phyloP scores from a whole-genome alignment of 1,140 invertebrate species.

The Thaumetopoea pityocampa region DNA sequence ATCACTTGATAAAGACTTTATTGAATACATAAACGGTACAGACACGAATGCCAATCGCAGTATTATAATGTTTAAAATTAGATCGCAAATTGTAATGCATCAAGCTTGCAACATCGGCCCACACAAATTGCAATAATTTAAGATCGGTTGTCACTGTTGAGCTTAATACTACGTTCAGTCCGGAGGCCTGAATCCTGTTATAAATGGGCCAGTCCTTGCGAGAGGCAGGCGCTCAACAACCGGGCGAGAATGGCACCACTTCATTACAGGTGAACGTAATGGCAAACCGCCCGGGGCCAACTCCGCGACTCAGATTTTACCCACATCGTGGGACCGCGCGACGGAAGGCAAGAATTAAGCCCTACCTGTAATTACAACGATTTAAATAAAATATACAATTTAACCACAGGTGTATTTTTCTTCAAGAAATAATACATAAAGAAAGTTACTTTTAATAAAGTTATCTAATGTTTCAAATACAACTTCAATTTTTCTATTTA shows the following conservation, averaged over 20 bases:
- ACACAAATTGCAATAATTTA: constrained; percentile 24
- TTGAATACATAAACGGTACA: constrained; percentile 11
- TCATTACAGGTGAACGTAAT: constrained; percentile 26
- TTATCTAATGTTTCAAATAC: too few species aligned
- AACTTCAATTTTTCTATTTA: too few species aligned
- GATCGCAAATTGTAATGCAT: constrained; percentile 17
- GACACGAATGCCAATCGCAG: constrained; percentile 2
- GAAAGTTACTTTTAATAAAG: too few species aligned
- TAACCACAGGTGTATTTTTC: too few species aligned
- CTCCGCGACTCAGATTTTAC: constrained; percentile 21
- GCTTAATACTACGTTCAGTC: constrained; percentile 11
- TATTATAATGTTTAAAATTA: constrained; percentile 17
- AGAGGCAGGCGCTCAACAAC: constrained; percentile 6
- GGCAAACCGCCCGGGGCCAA: constrained; percentile 22
- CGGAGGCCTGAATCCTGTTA: constrained; percentile 20
- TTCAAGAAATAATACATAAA: too few species aligned
- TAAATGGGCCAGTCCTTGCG: constrained; percentile 13
- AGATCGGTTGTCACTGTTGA: constrained; percentile 12
- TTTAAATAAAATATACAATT: constrained; percentile 5
- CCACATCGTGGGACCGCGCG: constrained; percentile 3
- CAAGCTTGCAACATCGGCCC: constrained; percentile 17
- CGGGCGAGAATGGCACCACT: constrained; percentile 14
- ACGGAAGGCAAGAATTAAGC: constrained; percentile 9
- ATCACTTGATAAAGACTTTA: constrained; percentile 11
- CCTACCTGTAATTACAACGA: neutral